Conservation (phyloP, 92 coral and sea anemone genomes). For the Parazoanthus atlanticus region DNA sequence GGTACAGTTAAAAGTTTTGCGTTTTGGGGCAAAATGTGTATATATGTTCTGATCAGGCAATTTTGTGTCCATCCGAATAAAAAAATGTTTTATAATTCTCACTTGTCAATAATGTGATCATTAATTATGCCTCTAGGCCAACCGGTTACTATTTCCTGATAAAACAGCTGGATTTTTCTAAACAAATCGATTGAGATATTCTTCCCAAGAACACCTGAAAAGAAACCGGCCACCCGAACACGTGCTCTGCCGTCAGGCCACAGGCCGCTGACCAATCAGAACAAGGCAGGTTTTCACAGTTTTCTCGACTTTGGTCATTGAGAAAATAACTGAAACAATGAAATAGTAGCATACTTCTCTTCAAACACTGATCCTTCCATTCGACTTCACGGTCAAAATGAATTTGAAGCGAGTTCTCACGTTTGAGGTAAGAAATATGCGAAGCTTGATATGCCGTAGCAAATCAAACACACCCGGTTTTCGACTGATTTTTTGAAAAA, state of each 20-base stretch:
- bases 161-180: neutral
- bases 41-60: too few relatives aligned
- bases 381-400: neutral
- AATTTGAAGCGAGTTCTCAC: neutral
- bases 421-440: neutral
- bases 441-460: neutral
- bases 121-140: too few relatives aligned
- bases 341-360: neutral
- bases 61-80: too few relatives aligned
- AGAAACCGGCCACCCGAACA: conserved; percentile 20
- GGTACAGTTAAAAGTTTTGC: too few relatives aligned
- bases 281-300: neutral
- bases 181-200: neutral
- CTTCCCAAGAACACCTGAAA: neutral
- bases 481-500: neutral
- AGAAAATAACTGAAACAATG: neutral
- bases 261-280: conserved; percentile 16
- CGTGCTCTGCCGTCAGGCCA: neutral
- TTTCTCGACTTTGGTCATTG: neutral
- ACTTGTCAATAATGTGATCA: too few relatives aligned
- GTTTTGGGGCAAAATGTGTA: too few relatives aligned
- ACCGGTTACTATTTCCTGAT: too few relatives aligned
- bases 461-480: neutral
- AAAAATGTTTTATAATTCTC: too few relatives aligned
- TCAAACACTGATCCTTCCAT: neutral